Evolutionary conservation across 2,113 vertebrate species (phyloP).

Genomic region (Trematocara marginatum): DNA sequence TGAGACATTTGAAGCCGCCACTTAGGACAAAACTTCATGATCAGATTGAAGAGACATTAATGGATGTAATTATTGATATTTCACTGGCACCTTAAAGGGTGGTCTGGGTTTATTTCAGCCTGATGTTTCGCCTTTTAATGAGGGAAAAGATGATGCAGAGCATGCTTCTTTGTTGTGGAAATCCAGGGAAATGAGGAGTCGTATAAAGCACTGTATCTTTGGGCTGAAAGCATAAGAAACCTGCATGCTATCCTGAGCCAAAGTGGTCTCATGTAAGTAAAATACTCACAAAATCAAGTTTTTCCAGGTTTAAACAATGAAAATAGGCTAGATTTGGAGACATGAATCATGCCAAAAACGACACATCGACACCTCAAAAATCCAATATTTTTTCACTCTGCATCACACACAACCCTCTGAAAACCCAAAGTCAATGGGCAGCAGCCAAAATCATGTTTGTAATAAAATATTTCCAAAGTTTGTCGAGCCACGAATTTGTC

Average conservation of each 20-base stretch:
- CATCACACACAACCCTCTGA: neutral
- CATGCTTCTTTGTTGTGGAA: neutral
- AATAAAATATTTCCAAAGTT: neutral
- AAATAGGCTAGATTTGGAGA: too few species aligned
- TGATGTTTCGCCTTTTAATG: neutral
- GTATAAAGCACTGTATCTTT: neutral
- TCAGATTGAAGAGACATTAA: neutral
- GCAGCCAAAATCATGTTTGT: neutral
- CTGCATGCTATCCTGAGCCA: neutral
- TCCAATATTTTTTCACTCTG: neutral
- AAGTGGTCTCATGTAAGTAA: neutral
- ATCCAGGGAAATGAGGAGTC: neutral
- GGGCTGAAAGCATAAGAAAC: neutral
- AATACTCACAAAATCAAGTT: neutral
- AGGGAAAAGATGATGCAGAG: neutral
- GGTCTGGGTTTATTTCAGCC: neutral
- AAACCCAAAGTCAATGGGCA: fast-evolving
- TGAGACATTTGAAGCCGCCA: neutral
- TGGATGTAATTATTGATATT: neutral
- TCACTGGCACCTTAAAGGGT: neutral
- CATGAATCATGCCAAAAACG: too few species aligned
- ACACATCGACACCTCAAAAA: neutral
- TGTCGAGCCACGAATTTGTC: neutral
- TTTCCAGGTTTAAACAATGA: too few species aligned
- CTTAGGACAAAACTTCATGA: neutral